A percentile compares a stretch with the other conserved stretches of the same genome.
phyloP scores from a whole-genome alignment of 2,888 invertebrate species.

The Lymantria dispar region DNA sequence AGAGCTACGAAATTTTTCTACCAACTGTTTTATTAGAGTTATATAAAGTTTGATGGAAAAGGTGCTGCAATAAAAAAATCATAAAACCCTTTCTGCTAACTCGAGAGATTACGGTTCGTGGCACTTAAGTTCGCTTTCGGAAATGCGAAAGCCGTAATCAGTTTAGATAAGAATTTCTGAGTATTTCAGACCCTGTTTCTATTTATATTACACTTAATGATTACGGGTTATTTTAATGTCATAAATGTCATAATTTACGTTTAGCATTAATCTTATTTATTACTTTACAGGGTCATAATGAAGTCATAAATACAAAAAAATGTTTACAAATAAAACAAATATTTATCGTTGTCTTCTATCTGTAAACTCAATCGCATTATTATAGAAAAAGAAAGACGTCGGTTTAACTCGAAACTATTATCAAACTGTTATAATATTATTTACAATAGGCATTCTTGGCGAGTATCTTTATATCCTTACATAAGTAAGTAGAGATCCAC shows the following conservation, averaged over 20 bases:
- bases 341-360: too few relatives aligned
- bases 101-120: constrained; percentile 25
- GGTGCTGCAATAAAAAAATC: constrained; percentile 35
- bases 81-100: constrained; percentile 36
- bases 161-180: constrained; percentile 18
- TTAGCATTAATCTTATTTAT: neutral
- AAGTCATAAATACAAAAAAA: too few relatives aligned
- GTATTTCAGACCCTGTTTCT: neutral
- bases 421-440: too few relatives aligned
- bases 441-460: too few relatives aligned
- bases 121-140: constrained; percentile 20
- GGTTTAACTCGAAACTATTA: too few relatives aligned
- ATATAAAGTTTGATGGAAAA: constrained; percentile 35
- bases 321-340: too few relatives aligned
- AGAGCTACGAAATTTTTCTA: constrained; percentile 13
- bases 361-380: too few relatives aligned
- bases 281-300: too few relatives aligned
- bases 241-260: constrained; percentile 1
- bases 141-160: constrained; percentile 26
- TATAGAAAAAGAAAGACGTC: too few relatives aligned
- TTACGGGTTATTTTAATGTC: constrained; percentile 5
- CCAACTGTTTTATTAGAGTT: constrained; percentile 23
- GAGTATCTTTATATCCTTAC: too few relatives aligned
- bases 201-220: constrained; percentile 4
- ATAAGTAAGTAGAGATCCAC: too few relatives aligned